Evolutionary conservation across 2,797 vertebrate species (phyloP), one percentile per base, ranked within the genome.

Genomic region (Anguilla pacifica): DNA sequence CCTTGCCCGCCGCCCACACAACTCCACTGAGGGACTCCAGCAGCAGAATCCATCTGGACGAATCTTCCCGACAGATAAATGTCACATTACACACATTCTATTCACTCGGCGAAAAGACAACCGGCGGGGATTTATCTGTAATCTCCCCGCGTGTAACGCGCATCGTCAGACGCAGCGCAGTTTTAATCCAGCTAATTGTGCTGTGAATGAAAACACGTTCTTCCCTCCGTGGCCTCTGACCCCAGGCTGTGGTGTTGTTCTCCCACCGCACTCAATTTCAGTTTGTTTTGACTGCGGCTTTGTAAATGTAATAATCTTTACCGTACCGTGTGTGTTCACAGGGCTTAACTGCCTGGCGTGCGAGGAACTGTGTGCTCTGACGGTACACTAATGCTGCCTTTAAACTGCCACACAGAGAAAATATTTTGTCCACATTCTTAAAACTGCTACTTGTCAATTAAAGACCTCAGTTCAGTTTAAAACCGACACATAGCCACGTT

Each of bases 171-270:
- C 84, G 84, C 77, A 79, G 2, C 86, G 79, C 81, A 19, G 77
- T 87, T 89, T 88, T 91, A 89, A 86, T 88, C 86, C 87, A 86
- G 81, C 84, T 59, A 19, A 25, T 59, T 89, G 86, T 84, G 85
- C 87, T 85, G 87, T 89, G 88, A 90, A 88, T 89, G 89, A 90
- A 89, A 89, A 79, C 53, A 90, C 72, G 85, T 77, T 43, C 3
- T 84, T 86, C 87, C 83, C 83, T 77, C 81, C n/a, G n/a, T 67
- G 0, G 22, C 61, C 61, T 67, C 5, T 7, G 64, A 67, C 64
- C 64, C n/a, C n/a, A 1, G 19, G n/a, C 64, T 57, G 55, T 57
- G 55, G 15, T 17, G 55, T 15, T 67, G 25, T 2, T 10, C 10
- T 28, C 6, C 64, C n/a, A 25, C 10, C n/a, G 64, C n/a, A 35